Conservation (phyloP, 2,888 invertebrate genomes). For the Drosophila peninsularis region DNA sequence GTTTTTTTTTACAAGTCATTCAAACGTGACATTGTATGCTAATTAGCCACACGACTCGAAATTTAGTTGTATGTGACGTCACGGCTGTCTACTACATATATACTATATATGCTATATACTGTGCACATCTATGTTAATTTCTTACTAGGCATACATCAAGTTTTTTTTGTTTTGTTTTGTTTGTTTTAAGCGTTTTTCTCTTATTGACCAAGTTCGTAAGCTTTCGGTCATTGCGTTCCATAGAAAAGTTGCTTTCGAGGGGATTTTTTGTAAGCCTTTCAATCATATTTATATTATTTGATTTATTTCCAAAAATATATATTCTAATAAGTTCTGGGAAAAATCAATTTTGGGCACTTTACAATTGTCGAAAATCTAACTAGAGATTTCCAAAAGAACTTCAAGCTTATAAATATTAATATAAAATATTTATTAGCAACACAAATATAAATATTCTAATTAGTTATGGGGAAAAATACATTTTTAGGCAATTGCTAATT, state of each 20-base stretch:
- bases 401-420: neutral
- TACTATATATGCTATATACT: neutral
- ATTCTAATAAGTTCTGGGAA: conserved; percentile 8
- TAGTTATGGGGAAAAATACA: neutral
- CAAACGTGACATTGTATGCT: conserved; percentile 10
- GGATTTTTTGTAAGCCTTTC: conserved; percentile 1
- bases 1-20: conserved; percentile 13
- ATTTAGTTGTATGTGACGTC: conserved; percentile 17
- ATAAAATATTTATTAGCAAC: too few relatives aligned
- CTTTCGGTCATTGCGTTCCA: conserved; percentile 7
- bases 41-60: conserved; percentile 4
- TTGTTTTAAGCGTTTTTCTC: conserved; percentile 11
- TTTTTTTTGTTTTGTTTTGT: conserved; percentile 23
- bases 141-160: neutral
- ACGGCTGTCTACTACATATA: neutral
- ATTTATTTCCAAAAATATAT: neutral
- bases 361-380: neutral
- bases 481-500: too few relatives aligned
- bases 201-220: neutral
- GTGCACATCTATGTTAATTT: conserved; percentile 22
- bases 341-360: neutral
- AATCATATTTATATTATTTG: neutral
- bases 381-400: neutral
- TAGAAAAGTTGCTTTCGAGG: neutral
- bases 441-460: neutral